Base-by-base conservation (phyloP, 2,113 vertebrate species). In the Manacus vitellinus region DNA sequence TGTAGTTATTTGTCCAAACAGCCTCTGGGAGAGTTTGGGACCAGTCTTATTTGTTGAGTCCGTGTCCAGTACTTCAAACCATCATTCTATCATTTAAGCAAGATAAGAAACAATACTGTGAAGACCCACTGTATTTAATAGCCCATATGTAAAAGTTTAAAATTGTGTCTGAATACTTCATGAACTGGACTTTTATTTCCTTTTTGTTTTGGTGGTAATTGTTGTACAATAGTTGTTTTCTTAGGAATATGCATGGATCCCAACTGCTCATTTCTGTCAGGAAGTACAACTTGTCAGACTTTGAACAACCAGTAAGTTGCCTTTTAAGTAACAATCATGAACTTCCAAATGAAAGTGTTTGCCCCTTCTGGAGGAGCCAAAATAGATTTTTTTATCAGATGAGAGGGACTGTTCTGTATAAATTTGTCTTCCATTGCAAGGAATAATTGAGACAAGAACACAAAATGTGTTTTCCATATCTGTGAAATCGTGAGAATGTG, bases 381-480 rank as follows among this genome's bases (percentile, higher is more conserved):
- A 85, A 47, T 54, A 85, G 79, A 71, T 77, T 51, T 90, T 92
- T 93, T 76, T 91, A 59, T 93, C 39, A 93, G 51, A 74, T 70
- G 67, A 55, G 66, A 68, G 31, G 62, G 43, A 33, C 37, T 92
- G 56, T 63, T 92, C 52, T 85, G 30, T 51, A 65, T 88, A 68
- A 92, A 84, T 44, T 93, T 71, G 22, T 90, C 79, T 94, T 93
- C 39, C 35, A n/a, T 41, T 68, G 83, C 56, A 83, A 76, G 44
- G 33, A 81, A 33, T 58, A 80, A n/a, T 63, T 63, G 58, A 91
- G 56, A 52, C 46, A 71, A 75, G 71, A 90, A 86, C n/a, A 71
- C 39, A 86, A 84, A 92, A 94, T 91, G 43, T 94, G 68, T 86
- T 94, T 96, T 78, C 88, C 79, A 78, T 95, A 81, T 96, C 67